Conservation (phyloP, 2,797 vertebrate species). For the Botia almorhae region DNA sequence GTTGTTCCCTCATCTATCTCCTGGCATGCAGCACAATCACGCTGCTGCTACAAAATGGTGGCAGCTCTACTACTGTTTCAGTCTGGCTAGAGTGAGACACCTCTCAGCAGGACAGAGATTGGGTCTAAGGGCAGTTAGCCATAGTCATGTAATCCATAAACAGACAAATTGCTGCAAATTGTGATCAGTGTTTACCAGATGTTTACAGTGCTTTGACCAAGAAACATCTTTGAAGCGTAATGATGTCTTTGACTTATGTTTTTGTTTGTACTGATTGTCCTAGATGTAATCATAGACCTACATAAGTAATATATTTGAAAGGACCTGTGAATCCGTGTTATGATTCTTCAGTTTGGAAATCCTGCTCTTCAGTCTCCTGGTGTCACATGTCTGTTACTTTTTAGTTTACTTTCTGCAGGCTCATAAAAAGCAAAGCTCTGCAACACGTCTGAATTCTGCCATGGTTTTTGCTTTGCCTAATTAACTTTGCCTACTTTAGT, state of each 20-base stretch:
- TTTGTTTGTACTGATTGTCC: not conserved
- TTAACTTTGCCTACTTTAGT: not conserved
- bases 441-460: not conserved
- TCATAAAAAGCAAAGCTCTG: not conserved
- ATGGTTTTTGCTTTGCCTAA: not conserved
- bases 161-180: not conserved
- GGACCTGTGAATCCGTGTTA: not conserved
- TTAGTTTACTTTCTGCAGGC: not conserved
- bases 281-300: not conserved
- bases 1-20: constrained; percentile 55
- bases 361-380: not conserved
- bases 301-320: no score
- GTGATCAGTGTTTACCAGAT: not conserved
- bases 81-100: constrained; percentile 62
- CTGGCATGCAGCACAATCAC: constrained; percentile 67
- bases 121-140: constrained; percentile 27
- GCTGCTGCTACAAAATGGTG: constrained; percentile 77
- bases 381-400: no score
- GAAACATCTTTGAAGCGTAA: not conserved
- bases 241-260: not conserved
- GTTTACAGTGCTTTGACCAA: not conserved
- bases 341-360: not conserved
- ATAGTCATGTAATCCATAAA: constrained; percentile 36
- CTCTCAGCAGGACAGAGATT: constrained; percentile 51
- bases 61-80: constrained; percentile 66